phyloP scores from a whole-genome alignment of 2,888 invertebrate genomes.

The Axea sp. region DNA sequence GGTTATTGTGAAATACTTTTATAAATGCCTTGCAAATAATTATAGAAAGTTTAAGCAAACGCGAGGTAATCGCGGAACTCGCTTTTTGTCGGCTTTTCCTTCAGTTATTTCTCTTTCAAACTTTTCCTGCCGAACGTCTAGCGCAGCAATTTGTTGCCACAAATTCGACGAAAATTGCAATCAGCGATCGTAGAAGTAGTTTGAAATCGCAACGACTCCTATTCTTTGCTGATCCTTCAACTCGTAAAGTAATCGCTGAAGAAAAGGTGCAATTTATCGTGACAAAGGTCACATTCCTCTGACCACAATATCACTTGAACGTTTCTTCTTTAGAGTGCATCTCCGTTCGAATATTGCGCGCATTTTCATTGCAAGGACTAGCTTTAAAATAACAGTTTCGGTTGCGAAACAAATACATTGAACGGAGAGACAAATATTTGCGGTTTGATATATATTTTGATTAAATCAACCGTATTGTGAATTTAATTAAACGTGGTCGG shows the following conservation, averaged over 20 bases:
- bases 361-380: slow-evolving; percentile 30
- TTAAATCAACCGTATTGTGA: slow-evolving; percentile 39
- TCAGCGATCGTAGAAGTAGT: slow-evolving; percentile 50
- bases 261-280: slow-evolving; percentile 71
- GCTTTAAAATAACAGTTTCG: slow-evolving; percentile 41
- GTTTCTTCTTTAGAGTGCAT: slow-evolving; percentile 34
- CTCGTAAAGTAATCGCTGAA: slow-evolving; percentile 55
- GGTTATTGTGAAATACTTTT: too few relatives aligned
- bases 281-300: slow-evolving; percentile 68
- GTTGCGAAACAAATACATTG: slow-evolving; percentile 26
- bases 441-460: slow-evolving; percentile 23
- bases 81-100: background rate
- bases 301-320: slow-evolving; percentile 56
- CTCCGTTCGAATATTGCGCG: slow-evolving; percentile 27
- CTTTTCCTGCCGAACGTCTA: slow-evolving; percentile 47
- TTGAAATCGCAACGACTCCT: slow-evolving; percentile 53
- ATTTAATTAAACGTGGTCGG: slow-evolving; percentile 52
- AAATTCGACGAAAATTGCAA: slow-evolving; percentile 60
- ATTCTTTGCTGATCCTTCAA: slow-evolving; percentile 53
- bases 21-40: too few relatives aligned
- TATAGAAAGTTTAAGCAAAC: background rate
- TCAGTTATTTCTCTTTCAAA: slow-evolving; percentile 28
- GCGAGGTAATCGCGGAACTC: background rate
- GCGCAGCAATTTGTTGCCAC: slow-evolving; percentile 55
- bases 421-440: slow-evolving; percentile 36